Evolutionary conservation across 2,797 vertebrate species (phyloP).

Genomic region (Syndactyla subalaris): DNA sequence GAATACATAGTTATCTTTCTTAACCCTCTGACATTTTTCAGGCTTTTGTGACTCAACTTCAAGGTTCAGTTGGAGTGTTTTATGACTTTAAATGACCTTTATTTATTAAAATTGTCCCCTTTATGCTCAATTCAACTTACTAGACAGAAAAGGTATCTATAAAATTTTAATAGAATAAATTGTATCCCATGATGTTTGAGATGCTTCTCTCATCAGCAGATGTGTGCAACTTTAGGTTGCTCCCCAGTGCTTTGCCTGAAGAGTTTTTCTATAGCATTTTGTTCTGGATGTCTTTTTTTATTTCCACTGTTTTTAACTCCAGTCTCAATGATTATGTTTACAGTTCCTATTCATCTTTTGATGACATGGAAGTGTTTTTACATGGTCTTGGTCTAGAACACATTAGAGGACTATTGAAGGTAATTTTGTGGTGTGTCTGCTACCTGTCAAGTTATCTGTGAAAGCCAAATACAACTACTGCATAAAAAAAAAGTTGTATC

Average conservation of each 20-base stretch:
- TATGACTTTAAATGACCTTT: background rate
- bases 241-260: background rate
- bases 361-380: constrained; percentile 88
- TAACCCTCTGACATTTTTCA: background rate
- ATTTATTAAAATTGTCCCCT: background rate
- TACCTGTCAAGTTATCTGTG: background rate
- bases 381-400: constrained; percentile 88
- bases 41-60: background rate
- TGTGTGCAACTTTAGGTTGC: background rate
- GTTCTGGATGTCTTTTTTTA: background rate
- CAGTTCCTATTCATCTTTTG: constrained; percentile 79
- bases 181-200: background rate
- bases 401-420: constrained; percentile 82
- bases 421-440: constrained; percentile 53
- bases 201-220: background rate
- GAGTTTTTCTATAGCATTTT: background rate
- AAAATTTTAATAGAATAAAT: background rate
- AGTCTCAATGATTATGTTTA: constrained; percentile 18
- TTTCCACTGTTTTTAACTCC: background rate
- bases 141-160: background rate
- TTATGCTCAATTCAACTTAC: background rate
- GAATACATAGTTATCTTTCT: background rate
- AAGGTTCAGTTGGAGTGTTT: background rate
- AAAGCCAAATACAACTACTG: background rate
- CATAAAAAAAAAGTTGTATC: background rate